Conservation (phyloP, 1,140 invertebrate species). For the Drosophila cardini region DNA sequence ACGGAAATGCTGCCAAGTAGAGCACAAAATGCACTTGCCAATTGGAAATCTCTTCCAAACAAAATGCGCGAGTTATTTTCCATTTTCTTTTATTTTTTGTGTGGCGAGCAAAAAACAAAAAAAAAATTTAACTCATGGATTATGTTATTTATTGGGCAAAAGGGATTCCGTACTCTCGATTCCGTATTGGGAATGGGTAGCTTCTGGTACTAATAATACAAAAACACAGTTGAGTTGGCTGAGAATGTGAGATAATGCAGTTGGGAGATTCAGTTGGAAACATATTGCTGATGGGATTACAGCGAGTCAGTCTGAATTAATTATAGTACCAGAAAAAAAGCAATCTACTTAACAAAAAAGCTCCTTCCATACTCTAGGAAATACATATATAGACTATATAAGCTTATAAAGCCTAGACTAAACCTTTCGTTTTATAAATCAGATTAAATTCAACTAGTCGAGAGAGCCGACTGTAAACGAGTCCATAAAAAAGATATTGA, state of each 20-base stretch:
- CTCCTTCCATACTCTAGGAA: neutral
- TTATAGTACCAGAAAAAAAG: neutral
- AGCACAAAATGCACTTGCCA: slow-evolving; percentile 52
- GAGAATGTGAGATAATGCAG: neutral
- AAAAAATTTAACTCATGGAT: slow-evolving; percentile 56
- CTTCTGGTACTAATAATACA: slow-evolving; percentile 1
- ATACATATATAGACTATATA: too few species aligned
- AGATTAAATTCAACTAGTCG: too few species aligned
- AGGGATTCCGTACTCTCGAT: neutral
- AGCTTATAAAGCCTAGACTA: too few species aligned
- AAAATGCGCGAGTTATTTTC: slow-evolving; percentile 20
- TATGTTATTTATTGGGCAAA: slow-evolving; percentile 57
- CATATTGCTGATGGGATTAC: slow-evolving; percentile 14
- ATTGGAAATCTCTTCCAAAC: slow-evolving; percentile 1
- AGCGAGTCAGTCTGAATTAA: neutral
- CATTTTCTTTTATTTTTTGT: slow-evolving; percentile 19
- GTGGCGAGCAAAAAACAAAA: slow-evolving; percentile 15
- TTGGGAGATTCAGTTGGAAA: slow-evolving; percentile 19
- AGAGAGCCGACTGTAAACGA: too few species aligned
- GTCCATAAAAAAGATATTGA: too few species aligned
- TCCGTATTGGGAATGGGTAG: neutral
- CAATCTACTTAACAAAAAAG: neutral
- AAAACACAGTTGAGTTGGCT: neutral
- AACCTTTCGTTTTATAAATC: too few species aligned
- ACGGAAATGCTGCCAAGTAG: slow-evolving; percentile 45